Evolutionary conservation across 2,797 vertebrate genomes (phyloP).

Genomic region (Danio tinwini): DNA sequence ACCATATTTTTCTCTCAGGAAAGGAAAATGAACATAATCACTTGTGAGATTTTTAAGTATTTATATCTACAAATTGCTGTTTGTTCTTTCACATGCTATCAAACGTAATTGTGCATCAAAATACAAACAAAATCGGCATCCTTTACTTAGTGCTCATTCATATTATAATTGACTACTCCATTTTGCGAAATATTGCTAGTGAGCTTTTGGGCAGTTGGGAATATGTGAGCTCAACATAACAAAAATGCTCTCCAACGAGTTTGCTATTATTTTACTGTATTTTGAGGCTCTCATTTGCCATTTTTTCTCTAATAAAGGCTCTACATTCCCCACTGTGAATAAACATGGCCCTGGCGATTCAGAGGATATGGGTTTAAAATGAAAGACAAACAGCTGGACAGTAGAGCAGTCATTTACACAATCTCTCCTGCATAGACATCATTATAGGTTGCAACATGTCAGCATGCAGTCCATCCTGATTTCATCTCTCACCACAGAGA

Average conservation of each 20-base stretch:
- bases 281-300: conserved; percentile 58
- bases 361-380: conserved; percentile 53
- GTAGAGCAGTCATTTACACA: conserved; percentile 60
- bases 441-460: conserved; percentile 65
- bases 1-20: conserved; percentile 32
- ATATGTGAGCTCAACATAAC: conserved; percentile 1
- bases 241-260: conserved; percentile 59
- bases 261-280: conserved; percentile 55
- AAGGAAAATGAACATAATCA: conserved; percentile 34
- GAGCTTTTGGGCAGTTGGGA: not conserved
- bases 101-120: conserved; percentile 21
- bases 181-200: conserved; percentile 18
- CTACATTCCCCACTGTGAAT: conserved; percentile 52
- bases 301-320: conserved; percentile 55
- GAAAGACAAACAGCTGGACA: conserved; percentile 62
- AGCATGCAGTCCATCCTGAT: conserved; percentile 31
- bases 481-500: conserved; percentile 19
- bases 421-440: conserved; percentile 65
- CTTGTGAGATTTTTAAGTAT: conserved; percentile 25
- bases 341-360: conserved; percentile 61
- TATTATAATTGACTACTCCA: not conserved
- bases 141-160: not conserved
- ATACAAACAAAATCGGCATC: not conserved
- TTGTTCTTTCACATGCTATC: not conserved
- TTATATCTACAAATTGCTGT: conserved; percentile 16